Percentiles rank a stretch among this genome's conserved stretches.
These are phyloP conservation scores for Polydrusus pterygomalis DNA, from an alignment of 2,888 invertebrate genomes.

Conservation along the genomic window DNA sequence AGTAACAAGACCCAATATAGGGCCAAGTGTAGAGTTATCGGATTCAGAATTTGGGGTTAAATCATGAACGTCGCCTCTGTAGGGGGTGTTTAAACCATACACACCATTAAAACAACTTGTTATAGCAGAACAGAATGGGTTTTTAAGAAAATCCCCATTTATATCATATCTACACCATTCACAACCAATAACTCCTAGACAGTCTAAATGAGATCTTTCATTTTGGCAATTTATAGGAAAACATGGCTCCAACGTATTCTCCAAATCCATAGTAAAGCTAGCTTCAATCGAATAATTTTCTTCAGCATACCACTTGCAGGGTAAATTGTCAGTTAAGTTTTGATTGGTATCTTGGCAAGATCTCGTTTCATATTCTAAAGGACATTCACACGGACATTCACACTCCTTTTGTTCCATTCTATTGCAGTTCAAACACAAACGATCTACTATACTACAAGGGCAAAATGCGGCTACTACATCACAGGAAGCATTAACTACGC, in stretches of 20 bases:
- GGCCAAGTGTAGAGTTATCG: slow-evolving; percentile 86
- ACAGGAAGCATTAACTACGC: slow-evolving; percentile 91
- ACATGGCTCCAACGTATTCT: slow-evolving; percentile 75
- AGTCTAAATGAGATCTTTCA: slow-evolving; percentile 78
- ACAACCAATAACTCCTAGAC: slow-evolving; percentile 86
- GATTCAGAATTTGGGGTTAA: slow-evolving; percentile 67
- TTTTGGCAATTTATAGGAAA: slow-evolving; percentile 81
- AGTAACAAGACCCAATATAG: slow-evolving; percentile 90
- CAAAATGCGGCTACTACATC: slow-evolving; percentile 89
- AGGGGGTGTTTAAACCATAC: slow-evolving; percentile 87
- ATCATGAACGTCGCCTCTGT: slow-evolving; percentile 81
- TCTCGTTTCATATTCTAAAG: slow-evolving; percentile 67
- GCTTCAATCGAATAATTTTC: slow-evolving; percentile 58
- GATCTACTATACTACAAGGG: slow-evolving; percentile 92
- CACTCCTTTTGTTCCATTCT: slow-evolving; percentile 96
- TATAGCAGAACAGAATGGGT: slow-evolving; percentile 88
- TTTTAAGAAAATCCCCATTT: slow-evolving; percentile 81
- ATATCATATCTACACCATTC: slow-evolving; percentile 92
- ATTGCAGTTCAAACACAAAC: slow-evolving; percentile 92
- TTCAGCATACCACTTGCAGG: slow-evolving; percentile 65
- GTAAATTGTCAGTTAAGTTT: slow-evolving; percentile 65
- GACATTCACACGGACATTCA: slow-evolving; percentile 96
- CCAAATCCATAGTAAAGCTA: slow-evolving; percentile 59
- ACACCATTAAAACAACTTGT: slow-evolving; percentile 91
- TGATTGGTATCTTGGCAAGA: slow-evolving; percentile 61